A percentile compares a stretch with the other conserved stretches of the same genome.
Evolutionary conservation across 2,113 vertebrate species (phyloP).

Genomic region (Percopsis transmontana): DNA sequence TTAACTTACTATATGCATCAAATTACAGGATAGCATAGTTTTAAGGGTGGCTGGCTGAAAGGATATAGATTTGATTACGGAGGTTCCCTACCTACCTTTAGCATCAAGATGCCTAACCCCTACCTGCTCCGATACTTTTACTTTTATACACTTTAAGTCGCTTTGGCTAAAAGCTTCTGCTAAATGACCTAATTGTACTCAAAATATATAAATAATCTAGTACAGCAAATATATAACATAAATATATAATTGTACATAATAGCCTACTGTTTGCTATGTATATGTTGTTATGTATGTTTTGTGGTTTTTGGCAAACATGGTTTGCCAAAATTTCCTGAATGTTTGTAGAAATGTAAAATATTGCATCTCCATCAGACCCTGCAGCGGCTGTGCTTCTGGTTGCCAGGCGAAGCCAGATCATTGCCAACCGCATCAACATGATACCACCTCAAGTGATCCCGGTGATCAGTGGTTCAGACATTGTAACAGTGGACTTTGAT

Average conservation of each 20-base stretch:
- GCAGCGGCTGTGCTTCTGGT: constrained; percentile 63
- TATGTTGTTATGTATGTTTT: too few species aligned
- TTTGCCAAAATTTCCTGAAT: background rate
- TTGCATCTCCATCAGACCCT: constrained; percentile 42
- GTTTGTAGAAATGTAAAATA: too few species aligned
- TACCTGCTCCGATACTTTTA: too few species aligned
- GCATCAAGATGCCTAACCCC: too few species aligned
- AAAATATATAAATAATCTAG: too few species aligned
- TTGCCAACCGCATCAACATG: constrained; percentile 56
- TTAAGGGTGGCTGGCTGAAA: background rate
- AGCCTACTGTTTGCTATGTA: too few species aligned
- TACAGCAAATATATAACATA: too few species aligned
- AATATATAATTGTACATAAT: too few species aligned
- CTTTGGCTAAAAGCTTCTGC: too few species aligned
- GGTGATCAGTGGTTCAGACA: constrained; percentile 56
- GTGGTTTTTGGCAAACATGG: background rate
- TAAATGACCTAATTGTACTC: too few species aligned
- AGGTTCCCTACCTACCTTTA: too few species aligned
- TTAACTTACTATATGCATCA: background rate
- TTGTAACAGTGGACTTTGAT: constrained; percentile 73
- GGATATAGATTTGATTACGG: background rate
- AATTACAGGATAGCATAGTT: background rate
- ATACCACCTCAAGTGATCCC: constrained; percentile 55
- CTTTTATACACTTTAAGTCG: too few species aligned
- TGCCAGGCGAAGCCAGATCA: constrained; percentile 66